These are phyloP conservation scores for Petrocephalus schoutedeni DNA, from an alignment of 2,797 vertebrate genomes.

Conservation along the genomic window DNA sequence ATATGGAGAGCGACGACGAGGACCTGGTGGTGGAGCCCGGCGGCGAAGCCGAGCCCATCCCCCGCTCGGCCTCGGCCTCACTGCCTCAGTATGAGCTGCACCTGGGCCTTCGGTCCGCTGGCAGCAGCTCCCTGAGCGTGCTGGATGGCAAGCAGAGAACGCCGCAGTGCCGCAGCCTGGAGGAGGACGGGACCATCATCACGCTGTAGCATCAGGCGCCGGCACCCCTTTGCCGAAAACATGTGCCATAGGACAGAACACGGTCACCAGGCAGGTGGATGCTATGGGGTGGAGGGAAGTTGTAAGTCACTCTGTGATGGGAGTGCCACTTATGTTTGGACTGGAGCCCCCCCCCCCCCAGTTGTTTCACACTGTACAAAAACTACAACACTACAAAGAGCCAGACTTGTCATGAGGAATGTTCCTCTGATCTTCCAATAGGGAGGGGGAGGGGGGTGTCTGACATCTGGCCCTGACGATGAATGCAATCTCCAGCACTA, in stretches of 20 bases:
- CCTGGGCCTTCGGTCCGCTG: constrained; percentile 67
- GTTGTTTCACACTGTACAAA: constrained; percentile 23
- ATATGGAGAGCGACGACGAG: constrained; percentile 84
- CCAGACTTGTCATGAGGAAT: constrained; percentile 37
- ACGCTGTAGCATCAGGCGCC: constrained; percentile 68
- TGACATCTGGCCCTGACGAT: constrained; percentile 23
- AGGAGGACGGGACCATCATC: constrained; percentile 93
- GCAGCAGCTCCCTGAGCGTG: constrained; percentile 54
- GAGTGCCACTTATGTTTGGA: neutral
- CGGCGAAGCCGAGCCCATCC: constrained; percentile 64
- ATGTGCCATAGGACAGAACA: constrained; percentile 52
- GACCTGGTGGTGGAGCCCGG: constrained; percentile 83
- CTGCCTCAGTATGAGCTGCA: constrained; percentile 76
- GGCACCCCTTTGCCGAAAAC: constrained; percentile 19
- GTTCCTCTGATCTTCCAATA: constrained; percentile 28
- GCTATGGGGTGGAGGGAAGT: neutral
- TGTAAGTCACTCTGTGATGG: neutral
- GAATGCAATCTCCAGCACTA: constrained; percentile 27
- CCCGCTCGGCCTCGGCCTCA: constrained; percentile 48
- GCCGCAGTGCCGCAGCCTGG: constrained; percentile 65
- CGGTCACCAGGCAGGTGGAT: neutral
- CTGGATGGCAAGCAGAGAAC: constrained; percentile 49
- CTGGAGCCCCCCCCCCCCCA: neutral
- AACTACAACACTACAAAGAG: constrained; percentile 32
- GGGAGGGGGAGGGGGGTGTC: constrained; percentile 29